Conservation (phyloP, 2,888 invertebrate genomes). For the Lypha dubia region DNA sequence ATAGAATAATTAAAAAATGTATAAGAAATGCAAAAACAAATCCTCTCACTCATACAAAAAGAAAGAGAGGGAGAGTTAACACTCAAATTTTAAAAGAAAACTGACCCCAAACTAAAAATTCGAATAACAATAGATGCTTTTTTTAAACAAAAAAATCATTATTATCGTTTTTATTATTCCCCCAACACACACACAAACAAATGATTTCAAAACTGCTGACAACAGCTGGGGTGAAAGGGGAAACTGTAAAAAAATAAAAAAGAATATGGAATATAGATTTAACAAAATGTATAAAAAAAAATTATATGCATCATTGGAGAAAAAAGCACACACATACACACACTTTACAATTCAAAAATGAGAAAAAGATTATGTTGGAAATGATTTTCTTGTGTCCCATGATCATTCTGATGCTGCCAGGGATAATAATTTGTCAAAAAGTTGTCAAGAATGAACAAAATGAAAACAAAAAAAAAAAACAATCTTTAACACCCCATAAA, state of each 20-base stretch:
- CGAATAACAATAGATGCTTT: not conserved
- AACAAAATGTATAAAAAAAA: not conserved
- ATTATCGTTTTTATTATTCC: not conserved
- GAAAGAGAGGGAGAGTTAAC: no score
- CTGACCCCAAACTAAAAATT: not conserved
- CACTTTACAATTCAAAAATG: not conserved
- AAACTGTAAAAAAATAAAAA: not conserved
- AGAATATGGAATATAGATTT: not conserved
- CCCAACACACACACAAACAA: no score
- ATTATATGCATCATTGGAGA: slow-evolving; percentile 42
- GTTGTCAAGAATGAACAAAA: not conserved
- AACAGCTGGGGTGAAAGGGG: not conserved
- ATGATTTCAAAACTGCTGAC: not conserved
- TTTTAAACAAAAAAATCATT: not conserved
- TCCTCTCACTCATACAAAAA: no score
- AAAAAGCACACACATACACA: not conserved
- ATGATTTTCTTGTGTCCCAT: not conserved
- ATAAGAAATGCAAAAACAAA: not conserved
- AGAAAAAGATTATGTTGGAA: not conserved
- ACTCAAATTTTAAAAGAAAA: not conserved
- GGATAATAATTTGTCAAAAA: slow-evolving; percentile 43
- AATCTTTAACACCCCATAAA: not conserved
- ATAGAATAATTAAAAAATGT: not conserved
- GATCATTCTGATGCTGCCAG: not conserved
- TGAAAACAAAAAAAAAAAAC: not conserved